Evolutionary conservation across 2,113 vertebrate genomes (phyloP), one percentile per base, ranked within the genome.

Genomic region (Shinisaurus crocodilurus): DNA sequence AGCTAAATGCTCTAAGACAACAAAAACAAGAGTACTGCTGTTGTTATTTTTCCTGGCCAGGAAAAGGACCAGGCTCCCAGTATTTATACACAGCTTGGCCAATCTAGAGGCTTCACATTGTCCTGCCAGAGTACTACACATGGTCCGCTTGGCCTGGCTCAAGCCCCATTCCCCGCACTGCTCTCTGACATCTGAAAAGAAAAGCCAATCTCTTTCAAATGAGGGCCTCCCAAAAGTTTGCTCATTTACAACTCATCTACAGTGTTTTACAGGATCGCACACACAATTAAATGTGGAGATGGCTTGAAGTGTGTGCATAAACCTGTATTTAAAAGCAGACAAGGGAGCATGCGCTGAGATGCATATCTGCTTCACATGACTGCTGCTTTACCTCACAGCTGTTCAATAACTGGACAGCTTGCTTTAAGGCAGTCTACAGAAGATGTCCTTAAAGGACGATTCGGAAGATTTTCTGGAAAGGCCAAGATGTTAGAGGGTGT

Each of bases 341-440:
- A 72, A 72, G 48, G 60, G 82, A 89, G 67, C 20, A 54, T 43
- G 4, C 13, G 32, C 45, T 43, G 37, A 74, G 18, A 25, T 29
- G 45, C n/a, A 6, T 82, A 60, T 72, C n/a, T 34, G 79, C 67
- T 94, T 37, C 48, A 90, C 88, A 92, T 91, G 25, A 92, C 87
- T 92, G 81, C 63, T 77, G 91, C 91, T 91, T 67, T 86, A 86
- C 87, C 89, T 88, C 88, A 75, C 37, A 67, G n/a, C n/a, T 88
- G 84, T 69, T 85, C 18, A 12, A 54, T 54, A 90, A 89, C 43
- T 63, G 50, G 69, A 29, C 60, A 40, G 72, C 43, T 91, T 77
- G 75, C 91, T 88, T 85, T 91, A 29, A 83, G 27, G 77, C 43
- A 69, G 29, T 89, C 0, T 0, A 67, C 29, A 85, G n/a, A 89